Conservation (phyloP, 1,140 invertebrate species). For the Ericerus pela region DNA sequence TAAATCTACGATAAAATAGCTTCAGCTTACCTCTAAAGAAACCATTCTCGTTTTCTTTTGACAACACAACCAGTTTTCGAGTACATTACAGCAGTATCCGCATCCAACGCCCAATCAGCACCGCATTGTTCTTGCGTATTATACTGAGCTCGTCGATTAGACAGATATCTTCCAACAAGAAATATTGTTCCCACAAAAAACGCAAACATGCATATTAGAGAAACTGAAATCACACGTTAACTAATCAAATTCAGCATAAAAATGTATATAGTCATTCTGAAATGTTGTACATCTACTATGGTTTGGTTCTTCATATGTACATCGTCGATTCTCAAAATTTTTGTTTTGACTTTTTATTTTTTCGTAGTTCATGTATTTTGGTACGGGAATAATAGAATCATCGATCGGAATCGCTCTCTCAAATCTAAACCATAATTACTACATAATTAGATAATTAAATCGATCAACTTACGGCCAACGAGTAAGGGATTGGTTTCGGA, state of each 20-base stretch:
- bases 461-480: constrained; percentile 54
- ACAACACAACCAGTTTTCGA: constrained; percentile 83
- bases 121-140: constrained; percentile 89
- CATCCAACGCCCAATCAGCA: constrained; percentile 74
- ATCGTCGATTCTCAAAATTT: too few relatives aligned
- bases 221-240: too few relatives aligned
- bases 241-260: too few relatives aligned
- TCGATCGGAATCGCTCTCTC: too few relatives aligned
- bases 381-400: too few relatives aligned
- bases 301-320: background rate
- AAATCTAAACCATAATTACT: background rate
- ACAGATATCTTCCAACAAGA: constrained; percentile 72
- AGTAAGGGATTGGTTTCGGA: constrained; percentile 68
- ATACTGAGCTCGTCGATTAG: constrained; percentile 87
- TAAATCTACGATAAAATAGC: too few relatives aligned
- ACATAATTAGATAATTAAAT: background rate
- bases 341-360: too few relatives aligned
- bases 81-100: constrained; percentile 78
- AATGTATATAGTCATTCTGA: background rate
- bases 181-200: constrained; percentile 73
- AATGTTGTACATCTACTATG: background rate
- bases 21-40: constrained; percentile 37
- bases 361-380: too few relatives aligned
- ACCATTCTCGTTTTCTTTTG: constrained; percentile 85
- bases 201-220: constrained; percentile 66